These are phyloP conservation scores for Apistogramma diplotaenia DNA, from an alignment of 2,113 vertebrate genomes.

Conservation along the genomic window DNA sequence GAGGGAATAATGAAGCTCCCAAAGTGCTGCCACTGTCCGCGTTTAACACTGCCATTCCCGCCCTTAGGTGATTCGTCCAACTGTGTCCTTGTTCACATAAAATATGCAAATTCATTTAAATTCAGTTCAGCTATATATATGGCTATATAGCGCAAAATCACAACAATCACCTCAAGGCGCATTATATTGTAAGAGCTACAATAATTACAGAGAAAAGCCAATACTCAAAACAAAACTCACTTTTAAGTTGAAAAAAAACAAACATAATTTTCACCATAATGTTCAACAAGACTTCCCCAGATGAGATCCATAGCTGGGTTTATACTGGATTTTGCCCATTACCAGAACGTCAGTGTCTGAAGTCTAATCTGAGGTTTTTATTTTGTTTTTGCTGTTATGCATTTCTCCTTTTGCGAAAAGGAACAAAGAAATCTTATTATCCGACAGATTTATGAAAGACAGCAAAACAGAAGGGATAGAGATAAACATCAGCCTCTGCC, in stretches of 20 bases:
- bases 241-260: neutral
- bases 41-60: slow-evolving; percentile 5
- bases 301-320: neutral
- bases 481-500: neutral
- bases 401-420: neutral
- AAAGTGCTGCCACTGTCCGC: neutral
- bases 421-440: neutral
- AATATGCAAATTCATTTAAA: neutral
- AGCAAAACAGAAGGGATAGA: neutral
- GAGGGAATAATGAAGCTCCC: neutral
- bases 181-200: too few relatives aligned
- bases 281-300: neutral
- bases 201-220: too few relatives aligned
- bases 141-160: too few relatives aligned
- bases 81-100: neutral
- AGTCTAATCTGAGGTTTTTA: neutral
- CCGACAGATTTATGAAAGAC: neutral
- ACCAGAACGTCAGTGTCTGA: neutral
- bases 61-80: neutral
- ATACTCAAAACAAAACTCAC: too few relatives aligned
- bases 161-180: too few relatives aligned
- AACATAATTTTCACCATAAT: neutral
- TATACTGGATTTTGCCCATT: neutral
- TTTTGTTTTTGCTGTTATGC: neutral
- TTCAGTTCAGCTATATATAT: too few relatives aligned